Conservation (phyloP, 2,113 vertebrate genomes). For the Empidonax traillii region DNA sequence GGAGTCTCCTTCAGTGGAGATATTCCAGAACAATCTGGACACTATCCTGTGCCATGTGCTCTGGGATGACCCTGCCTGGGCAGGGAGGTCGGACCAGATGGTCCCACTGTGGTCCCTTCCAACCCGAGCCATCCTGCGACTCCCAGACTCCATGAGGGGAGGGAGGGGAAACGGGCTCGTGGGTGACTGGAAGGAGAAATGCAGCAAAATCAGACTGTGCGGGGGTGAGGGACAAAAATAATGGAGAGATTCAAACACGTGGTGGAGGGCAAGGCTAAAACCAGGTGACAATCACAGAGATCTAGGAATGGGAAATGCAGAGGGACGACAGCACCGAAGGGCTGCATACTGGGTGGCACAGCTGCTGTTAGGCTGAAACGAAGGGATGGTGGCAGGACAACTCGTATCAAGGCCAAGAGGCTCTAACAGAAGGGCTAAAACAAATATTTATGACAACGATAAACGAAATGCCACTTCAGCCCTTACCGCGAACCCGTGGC, state of each 20-base stretch:
- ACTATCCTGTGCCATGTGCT: not conserved
- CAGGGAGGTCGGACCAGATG: not conserved
- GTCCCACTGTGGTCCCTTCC: not conserved
- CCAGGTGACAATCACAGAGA: not conserved
- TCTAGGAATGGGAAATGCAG: not conserved
- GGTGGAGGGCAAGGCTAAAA: not conserved
- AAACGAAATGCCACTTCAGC: not conserved
- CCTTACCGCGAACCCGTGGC: too few species aligned
- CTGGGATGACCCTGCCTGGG: not conserved
- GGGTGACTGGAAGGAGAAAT: not conserved
- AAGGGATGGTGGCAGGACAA: not conserved
- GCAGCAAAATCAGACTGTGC: not conserved
- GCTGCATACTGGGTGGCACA: not conserved
- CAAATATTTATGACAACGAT: not conserved
- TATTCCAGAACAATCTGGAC: not conserved
- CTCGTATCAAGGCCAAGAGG: not conserved
- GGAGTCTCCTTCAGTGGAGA: not conserved
- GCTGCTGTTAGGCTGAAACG: accelerated
- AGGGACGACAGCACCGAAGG: accelerated
- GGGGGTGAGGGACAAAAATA: not conserved
- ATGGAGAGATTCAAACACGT: not conserved
- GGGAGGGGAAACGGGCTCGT: accelerated
- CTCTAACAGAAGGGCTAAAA: not conserved
- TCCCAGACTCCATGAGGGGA: not conserved
- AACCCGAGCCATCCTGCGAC: too few species aligned